Evolutionary conservation across 2,888 invertebrate genomes (phyloP), one percentile per base, ranked within the genome.

Genomic region (Lepeophtheirus nordmannii): DNA sequence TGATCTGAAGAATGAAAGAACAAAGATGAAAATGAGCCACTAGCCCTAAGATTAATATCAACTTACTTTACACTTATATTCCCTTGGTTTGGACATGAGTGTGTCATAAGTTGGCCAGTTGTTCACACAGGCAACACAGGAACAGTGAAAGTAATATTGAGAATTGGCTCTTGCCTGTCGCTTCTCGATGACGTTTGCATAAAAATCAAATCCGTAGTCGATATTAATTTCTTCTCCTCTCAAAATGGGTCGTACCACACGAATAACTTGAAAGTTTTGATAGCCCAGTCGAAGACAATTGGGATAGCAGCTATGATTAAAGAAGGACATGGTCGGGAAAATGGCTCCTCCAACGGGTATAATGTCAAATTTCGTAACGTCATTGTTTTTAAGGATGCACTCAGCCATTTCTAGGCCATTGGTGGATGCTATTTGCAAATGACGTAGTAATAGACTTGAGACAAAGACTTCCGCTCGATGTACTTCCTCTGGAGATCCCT

Each of bases 371-470:
- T 64, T 64, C n/a, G 64, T 64, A n/a, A 64, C 37, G 37, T 64
- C 64, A 30, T 64, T 64, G 57, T 64, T 64, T 30, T 64, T 64
- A 37, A 64, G 64, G 10, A 64, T 23, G 30, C 64, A 64, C 30
- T 64, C 64, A 9, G 64, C 64, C 64, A 64, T 64, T 30, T 64
- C 56, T n/a, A 64, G 64, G 5, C 64, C 64, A 56, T 64, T 64
- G 8, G 64, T 64, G 23, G 64, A 20, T 10, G 64, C 64, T 14
- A 56, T 64, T 17, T 64, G 64, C 14, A 64, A 30, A 56, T 64
- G 64, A 14, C 64, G 17, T 9, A 64, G 56, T 14, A 64, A n/a
- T 14, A 64, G 23, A 40, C 23, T 23, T n/a, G 64, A 64, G 56
- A 64, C 37, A 56, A 64, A 64, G 22, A 53, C 37, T 56, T 64